These are phyloP conservation scores for Hormiphora californensis DNA, from an alignment of 37 sponge, comb jelly and placozoan species.

Conservation along the genomic window DNA sequence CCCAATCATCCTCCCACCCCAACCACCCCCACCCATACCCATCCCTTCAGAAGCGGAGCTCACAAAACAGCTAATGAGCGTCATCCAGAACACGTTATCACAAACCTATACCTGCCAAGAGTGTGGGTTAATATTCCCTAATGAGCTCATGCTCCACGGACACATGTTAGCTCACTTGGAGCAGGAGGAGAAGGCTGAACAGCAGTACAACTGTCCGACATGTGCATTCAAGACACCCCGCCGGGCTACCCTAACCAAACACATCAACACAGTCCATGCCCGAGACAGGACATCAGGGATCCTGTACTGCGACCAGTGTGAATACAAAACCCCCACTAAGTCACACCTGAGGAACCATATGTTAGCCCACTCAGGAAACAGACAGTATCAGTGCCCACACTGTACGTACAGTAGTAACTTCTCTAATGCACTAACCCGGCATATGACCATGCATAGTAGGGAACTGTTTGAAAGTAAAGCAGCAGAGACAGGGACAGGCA, in stretches of 20 bases:
- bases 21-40: no score
- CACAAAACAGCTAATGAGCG: constrained; percentile 6
- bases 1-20: no score
- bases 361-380: constrained; percentile 37
- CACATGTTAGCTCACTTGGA: constrained; percentile 12
- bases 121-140: constrained; percentile 15
- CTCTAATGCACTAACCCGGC: constrained; percentile 12
- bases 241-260: not conserved
- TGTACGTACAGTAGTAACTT: constrained; percentile 33
- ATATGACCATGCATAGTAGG: constrained; percentile 30
- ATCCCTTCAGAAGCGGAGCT: constrained; percentile 2
- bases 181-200: not conserved
- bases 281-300: constrained; percentile 9
- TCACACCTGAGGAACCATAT: constrained; percentile 35
- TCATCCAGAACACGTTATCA: not conserved
- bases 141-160: not conserved
- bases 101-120: not conserved
- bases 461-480: constrained; percentile 17
- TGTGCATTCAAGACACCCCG: constrained; percentile 31
- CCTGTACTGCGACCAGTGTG: constrained; percentile 40
- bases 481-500: no score
- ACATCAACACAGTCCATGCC: constrained; percentile 1
- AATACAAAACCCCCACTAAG: constrained; percentile 31
- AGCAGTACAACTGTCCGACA: constrained; percentile 23
- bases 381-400: constrained; percentile 43